Evolutionary conservation across 2,888 invertebrate genomes (phyloP).

Genomic region (Chymomyza fuscimana): DNA sequence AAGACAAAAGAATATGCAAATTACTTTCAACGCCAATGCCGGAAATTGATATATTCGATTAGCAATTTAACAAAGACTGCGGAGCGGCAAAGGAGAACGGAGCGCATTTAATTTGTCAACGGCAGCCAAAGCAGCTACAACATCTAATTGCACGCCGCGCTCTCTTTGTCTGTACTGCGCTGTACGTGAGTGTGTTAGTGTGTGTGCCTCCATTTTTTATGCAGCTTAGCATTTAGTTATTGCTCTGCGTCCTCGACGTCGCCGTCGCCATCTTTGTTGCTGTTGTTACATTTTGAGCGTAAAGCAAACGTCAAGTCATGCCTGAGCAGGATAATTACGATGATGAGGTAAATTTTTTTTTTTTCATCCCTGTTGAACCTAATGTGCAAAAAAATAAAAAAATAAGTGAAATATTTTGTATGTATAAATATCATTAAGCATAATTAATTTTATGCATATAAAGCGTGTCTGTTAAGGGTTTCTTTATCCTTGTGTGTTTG

Average conservation of each 20-base stretch:
- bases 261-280: background rate
- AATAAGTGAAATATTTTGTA: slow-evolving; percentile 31
- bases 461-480: slow-evolving; percentile 31
- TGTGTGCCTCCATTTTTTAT: background rate
- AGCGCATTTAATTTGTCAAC: slow-evolving; percentile 53
- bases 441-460: slow-evolving; percentile 61
- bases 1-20: slow-evolving; percentile 35
- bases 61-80: slow-evolving; percentile 41
- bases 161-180: background rate
- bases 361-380: slow-evolving; percentile 30
- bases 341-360: slow-evolving; percentile 78
- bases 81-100: slow-evolving; percentile 10
- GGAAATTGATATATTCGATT: slow-evolving; percentile 71
- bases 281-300: slow-evolving; percentile 24
- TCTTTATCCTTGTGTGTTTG: slow-evolving; percentile 8
- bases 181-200: background rate
- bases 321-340: slow-evolving; percentile 80
- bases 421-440: slow-evolving; percentile 56
- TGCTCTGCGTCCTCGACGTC: background rate
- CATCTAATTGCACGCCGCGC: background rate
- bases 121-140: background rate
- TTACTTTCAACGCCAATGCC: slow-evolving; percentile 37
- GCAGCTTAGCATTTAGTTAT: background rate
- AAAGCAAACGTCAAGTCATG: slow-evolving; percentile 73
- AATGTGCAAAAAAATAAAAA: slow-evolving; percentile 9